A percentile compares a stretch with the other conserved stretches of the same genome.
Evolutionary conservation across 2,888 invertebrate genomes (phyloP).

Genomic region (Drosophila mimica): DNA sequence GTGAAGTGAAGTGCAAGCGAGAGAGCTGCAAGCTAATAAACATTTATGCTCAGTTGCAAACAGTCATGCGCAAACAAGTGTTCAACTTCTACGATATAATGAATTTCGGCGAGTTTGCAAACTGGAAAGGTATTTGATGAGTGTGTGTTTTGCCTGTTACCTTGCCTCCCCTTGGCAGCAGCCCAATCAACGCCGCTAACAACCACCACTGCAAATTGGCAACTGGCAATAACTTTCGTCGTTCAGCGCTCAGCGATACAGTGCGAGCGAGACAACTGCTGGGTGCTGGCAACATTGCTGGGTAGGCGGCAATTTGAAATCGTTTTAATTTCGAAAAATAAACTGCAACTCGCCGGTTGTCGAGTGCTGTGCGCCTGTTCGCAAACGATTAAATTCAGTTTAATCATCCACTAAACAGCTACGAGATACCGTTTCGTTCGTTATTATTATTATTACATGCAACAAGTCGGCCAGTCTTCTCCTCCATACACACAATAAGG

Average conservation of each 20-base stretch:
- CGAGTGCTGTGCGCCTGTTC: slow-evolving; percentile 83
- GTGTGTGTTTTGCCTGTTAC: background rate
- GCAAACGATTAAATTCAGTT: slow-evolving; percentile 85
- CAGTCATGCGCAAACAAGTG: slow-evolving; percentile 43
- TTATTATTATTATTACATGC: slow-evolving; percentile 81
- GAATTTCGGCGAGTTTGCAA: slow-evolving; percentile 21
- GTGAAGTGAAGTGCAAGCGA: slow-evolving; percentile 42
- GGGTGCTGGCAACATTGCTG: slow-evolving; percentile 21
- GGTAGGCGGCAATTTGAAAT: slow-evolving; percentile 72
- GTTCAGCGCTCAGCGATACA: slow-evolving; percentile 6
- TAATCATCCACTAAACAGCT: slow-evolving; percentile 85
- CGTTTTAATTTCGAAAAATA: slow-evolving; percentile 68
- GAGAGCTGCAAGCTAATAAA: slow-evolving; percentile 23
- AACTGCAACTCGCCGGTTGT: slow-evolving; percentile 31
- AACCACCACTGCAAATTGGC: slow-evolving; percentile 44
- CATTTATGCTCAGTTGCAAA: slow-evolving; percentile 46
- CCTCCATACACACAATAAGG: slow-evolving; percentile 37
- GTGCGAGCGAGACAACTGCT: slow-evolving; percentile 60
- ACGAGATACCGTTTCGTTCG: slow-evolving; percentile 79
- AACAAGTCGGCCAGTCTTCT: slow-evolving; percentile 60
- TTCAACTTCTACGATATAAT: slow-evolving; percentile 41
- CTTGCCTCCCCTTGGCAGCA: background rate
- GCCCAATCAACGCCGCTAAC: slow-evolving; percentile 11
- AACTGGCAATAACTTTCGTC: slow-evolving; percentile 32
- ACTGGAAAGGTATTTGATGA: background rate